A percentile compares a stretch with the other conserved stretches of the same genome.
phyloP scores from a whole-genome alignment of 2,797 vertebrate species.

The Benthosema pterotum region DNA sequence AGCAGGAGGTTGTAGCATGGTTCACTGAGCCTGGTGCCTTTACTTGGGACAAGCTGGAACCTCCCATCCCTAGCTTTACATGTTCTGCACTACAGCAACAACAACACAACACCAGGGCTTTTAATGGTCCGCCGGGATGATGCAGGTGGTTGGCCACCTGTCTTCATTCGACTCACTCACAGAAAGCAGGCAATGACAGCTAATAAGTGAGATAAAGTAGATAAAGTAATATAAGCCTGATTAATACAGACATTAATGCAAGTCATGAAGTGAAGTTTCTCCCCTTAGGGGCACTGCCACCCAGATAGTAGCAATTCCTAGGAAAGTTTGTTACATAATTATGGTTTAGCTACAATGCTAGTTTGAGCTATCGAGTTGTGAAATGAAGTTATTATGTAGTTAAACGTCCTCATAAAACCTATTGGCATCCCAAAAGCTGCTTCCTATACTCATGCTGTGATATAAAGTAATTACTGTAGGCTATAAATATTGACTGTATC shows the following conservation, averaged over 20 bases:
- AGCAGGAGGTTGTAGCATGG: slow-evolving; percentile 3
- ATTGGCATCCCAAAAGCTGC: neutral
- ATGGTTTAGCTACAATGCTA: slow-evolving; percentile 12
- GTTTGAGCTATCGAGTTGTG: neutral
- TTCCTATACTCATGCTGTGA: neutral
- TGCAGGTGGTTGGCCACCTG: slow-evolving; percentile 25
- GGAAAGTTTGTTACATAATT: slow-evolving; percentile 2
- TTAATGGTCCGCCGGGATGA: slow-evolving; percentile 8
- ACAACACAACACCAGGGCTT: neutral
- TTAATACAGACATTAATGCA: neutral
- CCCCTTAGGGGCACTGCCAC: too few species aligned
- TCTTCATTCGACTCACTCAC: slow-evolving; percentile 12
- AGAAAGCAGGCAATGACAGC: slow-evolving; percentile 3
- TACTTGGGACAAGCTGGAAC: slow-evolving; percentile 16
- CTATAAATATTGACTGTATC: neutral
- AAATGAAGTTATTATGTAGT: neutral
- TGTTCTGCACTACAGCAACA: slow-evolving; percentile 6
- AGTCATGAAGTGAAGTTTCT: neutral
- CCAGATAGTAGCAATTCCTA: too few species aligned
- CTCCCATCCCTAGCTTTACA: slow-evolving; percentile 29
- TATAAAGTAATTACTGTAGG: neutral
- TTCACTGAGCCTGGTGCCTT: slow-evolving; percentile 12
- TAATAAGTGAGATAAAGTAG: neutral
- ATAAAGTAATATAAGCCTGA: neutral
- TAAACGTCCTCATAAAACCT: neutral